phyloP scores from a whole-genome alignment of 1,140 invertebrate species.

The Penaeus japonicus region DNA sequence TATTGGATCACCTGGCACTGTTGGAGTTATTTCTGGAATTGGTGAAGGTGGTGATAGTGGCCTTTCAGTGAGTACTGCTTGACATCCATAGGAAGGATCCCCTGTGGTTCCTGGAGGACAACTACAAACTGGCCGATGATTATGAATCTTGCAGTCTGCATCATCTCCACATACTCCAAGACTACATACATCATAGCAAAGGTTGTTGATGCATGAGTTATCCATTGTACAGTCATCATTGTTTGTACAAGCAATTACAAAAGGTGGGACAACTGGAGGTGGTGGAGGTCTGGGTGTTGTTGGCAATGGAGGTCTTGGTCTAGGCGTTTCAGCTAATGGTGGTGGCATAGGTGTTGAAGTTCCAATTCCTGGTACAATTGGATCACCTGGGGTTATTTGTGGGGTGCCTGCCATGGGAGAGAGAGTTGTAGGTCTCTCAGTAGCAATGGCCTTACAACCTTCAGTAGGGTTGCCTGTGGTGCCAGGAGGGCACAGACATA shows the following conservation, averaged over 20 bases:
- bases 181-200: conserved; percentile 71
- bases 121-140: conserved; percentile 75
- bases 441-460: conserved; percentile 76
- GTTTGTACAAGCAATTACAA: conserved; percentile 39
- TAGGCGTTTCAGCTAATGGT: conserved; percentile 27
- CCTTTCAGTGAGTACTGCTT: conserved; percentile 15
- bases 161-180: conserved; percentile 63
- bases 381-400: background rate
- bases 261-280: conserved; percentile 31
- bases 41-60: background rate
- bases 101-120: conserved; percentile 72
- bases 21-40: conserved; percentile 12
- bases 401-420: conserved; percentile 9
- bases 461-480: conserved; percentile 85
- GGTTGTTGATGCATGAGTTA: conserved; percentile 69
- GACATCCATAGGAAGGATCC: conserved; percentile 69
- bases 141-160: conserved; percentile 71
- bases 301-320: background rate
- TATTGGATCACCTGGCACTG: background rate
- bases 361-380: conserved; percentile 19
- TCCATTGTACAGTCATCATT: conserved; percentile 73
- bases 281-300: background rate
- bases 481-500: conserved; percentile 82
- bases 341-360: background rate
- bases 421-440: conserved; percentile 11